These are phyloP conservation scores for Myioborus miniatus DNA, from an alignment of 2,797 vertebrate species.

Conservation along the genomic window DNA sequence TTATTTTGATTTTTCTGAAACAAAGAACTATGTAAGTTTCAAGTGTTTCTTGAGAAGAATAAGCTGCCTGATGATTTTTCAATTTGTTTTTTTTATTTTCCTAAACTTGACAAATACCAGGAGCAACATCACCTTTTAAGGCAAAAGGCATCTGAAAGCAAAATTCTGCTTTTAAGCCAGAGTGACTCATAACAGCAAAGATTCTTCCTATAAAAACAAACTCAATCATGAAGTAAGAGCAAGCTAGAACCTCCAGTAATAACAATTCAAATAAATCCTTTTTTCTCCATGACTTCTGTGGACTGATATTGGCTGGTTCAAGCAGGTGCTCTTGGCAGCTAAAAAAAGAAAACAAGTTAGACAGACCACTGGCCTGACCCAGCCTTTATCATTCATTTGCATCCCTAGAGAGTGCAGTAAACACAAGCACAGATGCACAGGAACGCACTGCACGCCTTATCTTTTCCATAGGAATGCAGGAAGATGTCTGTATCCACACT, in stretches of 20 bases:
- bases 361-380: neutral
- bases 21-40: neutral
- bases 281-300: neutral
- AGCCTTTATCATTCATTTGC: neutral
- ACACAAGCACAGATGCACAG: neutral
- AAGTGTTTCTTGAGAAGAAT: neutral
- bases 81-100: neutral
- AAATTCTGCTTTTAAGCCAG: slow-evolving; percentile 43
- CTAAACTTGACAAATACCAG: slow-evolving; percentile 18
- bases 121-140: slow-evolving; percentile 58
- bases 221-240: neutral
- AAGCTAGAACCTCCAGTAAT: neutral
- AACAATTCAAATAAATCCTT: neutral
- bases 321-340: neutral
- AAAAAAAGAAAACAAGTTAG: neutral
- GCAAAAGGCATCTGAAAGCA: slow-evolving; percentile 44
- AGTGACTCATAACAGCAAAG: slow-evolving; percentile 39
- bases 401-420: neutral
- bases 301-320: neutral
- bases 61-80: neutral
- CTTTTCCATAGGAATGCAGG: neutral
- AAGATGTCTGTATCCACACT: neutral
- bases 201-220: slow-evolving; percentile 44
- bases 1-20: neutral
- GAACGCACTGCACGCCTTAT: neutral